A percentile compares a stretch with the other conserved stretches of the same genome.
Evolutionary conservation across 2,113 vertebrate genomes (phyloP).

Genomic region (Carlito syrichta): DNA sequence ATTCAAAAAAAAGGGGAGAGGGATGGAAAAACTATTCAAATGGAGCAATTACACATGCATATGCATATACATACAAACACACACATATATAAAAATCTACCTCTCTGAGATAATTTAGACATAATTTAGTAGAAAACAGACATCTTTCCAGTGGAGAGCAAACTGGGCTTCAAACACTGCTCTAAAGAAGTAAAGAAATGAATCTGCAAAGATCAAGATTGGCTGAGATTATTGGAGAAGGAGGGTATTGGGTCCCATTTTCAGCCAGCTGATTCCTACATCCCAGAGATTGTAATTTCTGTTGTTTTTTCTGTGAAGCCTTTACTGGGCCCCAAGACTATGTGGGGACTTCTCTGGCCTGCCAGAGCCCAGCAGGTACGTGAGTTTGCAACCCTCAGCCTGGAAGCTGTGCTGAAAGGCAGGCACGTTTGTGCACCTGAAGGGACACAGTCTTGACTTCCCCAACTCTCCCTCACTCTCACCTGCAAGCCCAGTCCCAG

Average conservation of each 20-base stretch:
- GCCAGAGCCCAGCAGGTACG: background rate
- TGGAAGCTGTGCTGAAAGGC: background rate
- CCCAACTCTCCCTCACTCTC: rapidly evolving
- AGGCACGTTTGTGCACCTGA: background rate
- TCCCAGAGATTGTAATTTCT: background rate
- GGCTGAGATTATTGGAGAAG: background rate
- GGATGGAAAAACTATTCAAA: too few relatives aligned
- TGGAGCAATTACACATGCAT: background rate
- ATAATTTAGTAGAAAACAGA: background rate
- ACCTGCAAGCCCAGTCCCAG: background rate
- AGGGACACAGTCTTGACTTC: too few relatives aligned
- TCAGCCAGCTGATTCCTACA: background rate
- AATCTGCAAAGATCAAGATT: background rate
- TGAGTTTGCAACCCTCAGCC: background rate
- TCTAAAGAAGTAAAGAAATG: background rate
- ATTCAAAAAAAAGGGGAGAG: too few relatives aligned
- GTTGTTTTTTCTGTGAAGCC: background rate
- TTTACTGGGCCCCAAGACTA: background rate
- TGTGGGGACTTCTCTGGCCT: background rate
- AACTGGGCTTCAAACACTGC: background rate
- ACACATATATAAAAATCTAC: background rate
- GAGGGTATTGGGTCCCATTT: background rate
- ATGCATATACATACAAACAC: background rate
- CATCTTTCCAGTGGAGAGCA: background rate
- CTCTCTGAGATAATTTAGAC: background rate